Evolutionary conservation across 1,140 invertebrate species (phyloP).

Genomic region (Triops cancriformis): DNA sequence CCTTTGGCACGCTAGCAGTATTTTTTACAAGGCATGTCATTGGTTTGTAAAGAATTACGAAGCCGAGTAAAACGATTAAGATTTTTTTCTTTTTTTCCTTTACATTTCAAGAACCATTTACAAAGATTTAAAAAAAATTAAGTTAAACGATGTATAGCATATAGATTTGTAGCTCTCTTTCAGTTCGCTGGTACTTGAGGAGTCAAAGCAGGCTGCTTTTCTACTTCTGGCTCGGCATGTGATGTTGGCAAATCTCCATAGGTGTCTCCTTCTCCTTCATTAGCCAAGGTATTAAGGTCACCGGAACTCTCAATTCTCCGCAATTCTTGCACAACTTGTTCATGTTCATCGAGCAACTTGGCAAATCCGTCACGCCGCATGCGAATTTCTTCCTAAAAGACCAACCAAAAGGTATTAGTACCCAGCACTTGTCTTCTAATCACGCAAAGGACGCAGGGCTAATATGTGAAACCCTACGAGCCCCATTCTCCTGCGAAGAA

Average conservation of each 20-base stretch:
- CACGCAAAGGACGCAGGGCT: not conserved
- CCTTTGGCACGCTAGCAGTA: not conserved
- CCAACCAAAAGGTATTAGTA: not conserved
- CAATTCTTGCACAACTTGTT: constrained; percentile 28
- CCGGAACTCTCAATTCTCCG: constrained; percentile 26
- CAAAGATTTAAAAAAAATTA: not conserved
- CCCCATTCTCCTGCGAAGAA: not conserved
- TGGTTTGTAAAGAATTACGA: not conserved
- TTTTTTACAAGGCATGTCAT: not conserved
- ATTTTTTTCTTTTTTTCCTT: not conserved
- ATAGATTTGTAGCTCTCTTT: not conserved
- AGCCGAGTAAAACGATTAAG: not conserved
- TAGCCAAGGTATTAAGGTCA: constrained; percentile 24
- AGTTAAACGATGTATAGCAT: not conserved
- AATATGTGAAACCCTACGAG: not conserved
- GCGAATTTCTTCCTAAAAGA: constrained; percentile 25
- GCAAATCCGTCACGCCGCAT: constrained; percentile 28
- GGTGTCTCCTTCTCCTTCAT: not conserved
- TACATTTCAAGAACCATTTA: not conserved
- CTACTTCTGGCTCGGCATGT: not conserved
- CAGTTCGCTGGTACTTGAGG: not conserved
- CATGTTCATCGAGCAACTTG: constrained; percentile 28
- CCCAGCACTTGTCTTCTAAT: not conserved
- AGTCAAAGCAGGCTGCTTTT: not conserved
- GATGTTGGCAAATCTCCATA: not conserved